Evolutionary conservation across 2,888 invertebrate species (phyloP).

Genomic region (Gymnocheta viridis): DNA sequence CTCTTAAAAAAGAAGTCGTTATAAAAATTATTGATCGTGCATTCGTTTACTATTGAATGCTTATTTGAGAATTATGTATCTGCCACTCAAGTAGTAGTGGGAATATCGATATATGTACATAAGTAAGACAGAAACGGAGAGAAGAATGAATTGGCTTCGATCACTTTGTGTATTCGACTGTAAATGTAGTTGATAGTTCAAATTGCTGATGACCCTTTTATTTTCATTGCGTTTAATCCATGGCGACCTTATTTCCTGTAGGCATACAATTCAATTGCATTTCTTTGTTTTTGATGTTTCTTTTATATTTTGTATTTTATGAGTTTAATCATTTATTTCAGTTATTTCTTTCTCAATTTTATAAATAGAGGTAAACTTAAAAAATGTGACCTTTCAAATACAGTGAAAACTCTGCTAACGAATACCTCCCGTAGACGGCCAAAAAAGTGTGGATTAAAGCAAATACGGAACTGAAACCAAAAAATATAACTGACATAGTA

Average conservation of each 20-base stretch:
- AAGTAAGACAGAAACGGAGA: not conserved
- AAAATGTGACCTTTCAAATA: not conserved
- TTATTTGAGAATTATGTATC: slow-evolving; percentile 31
- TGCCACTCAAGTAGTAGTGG: slow-evolving; percentile 53
- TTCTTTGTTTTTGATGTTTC: not conserved
- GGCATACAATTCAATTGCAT: slow-evolving; percentile 32
- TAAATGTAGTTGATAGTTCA: slow-evolving; percentile 17
- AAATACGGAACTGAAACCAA: no score
- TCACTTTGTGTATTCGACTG: not conserved
- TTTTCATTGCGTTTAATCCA: not conserved
- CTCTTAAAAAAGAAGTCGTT: slow-evolving; percentile 10
- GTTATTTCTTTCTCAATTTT: not conserved
- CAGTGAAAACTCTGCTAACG: no score
- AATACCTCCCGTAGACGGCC: no score
- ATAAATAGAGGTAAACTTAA: not conserved
- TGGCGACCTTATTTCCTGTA: slow-evolving; percentile 60
- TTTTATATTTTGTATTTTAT: slow-evolving; percentile 34
- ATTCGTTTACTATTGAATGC: slow-evolving; percentile 6
- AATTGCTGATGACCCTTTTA: slow-evolving; percentile 57
- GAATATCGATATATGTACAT: not conserved
- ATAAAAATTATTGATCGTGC: slow-evolving; percentile 39
- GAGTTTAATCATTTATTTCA: slow-evolving; percentile 21
- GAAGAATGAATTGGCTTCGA: not conserved
- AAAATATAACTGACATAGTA: no score
- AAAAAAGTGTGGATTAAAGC: no score